Evolutionary conservation across 2,113 vertebrate genomes (phyloP), one percentile per base, ranked within the genome.

Genomic region (Dicaeum eximium): DNA sequence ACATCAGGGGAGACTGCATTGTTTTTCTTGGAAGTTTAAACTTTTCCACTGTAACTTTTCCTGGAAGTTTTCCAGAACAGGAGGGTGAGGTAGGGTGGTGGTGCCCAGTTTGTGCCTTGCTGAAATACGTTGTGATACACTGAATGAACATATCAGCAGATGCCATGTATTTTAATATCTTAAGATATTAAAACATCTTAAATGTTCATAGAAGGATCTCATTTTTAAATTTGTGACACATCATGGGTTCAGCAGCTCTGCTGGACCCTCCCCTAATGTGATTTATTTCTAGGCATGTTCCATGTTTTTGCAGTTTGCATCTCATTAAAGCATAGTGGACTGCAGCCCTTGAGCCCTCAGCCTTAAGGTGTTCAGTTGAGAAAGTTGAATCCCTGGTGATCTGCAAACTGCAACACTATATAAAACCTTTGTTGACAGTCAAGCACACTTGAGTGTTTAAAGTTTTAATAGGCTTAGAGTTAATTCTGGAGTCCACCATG

Each of bases 391-490:
- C 80, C 74, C 88, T 61, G 69, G 65, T 75, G 91, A 90, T 70
- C 88, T 86, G 33, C 65, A 93, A 61, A 71, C 54, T 64, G 57
- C 66, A 91, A 73, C 24, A n/a, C 69, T 70, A 44, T 80, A 93
- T 91, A 80, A 96, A 91, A 30, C 27, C 38, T 92, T 93, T 80
- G 48, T 50, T 93, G 93, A 97, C 79, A 94, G 92, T 97, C 88
- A 96, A 94, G 88, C 85, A 92, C 58, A 58, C 6, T 51, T 66
- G 77, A 80, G 84, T 88, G 58, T 95, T 97, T 97, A 95, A 95
- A 91, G 86, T 96, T 97, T 98, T 98, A 97, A 96, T 94, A 96
- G 93, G 88, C 80, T 97, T 96, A 96, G 88, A 91, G 74, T 93
- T 97, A 95, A 94, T 95, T 94, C 85, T 86, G 38, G 88, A 94